These are phyloP conservation scores for Chrysemys picta DNA, from an alignment of 2,113 vertebrate genomes.

Conservation along the genomic window DNA sequence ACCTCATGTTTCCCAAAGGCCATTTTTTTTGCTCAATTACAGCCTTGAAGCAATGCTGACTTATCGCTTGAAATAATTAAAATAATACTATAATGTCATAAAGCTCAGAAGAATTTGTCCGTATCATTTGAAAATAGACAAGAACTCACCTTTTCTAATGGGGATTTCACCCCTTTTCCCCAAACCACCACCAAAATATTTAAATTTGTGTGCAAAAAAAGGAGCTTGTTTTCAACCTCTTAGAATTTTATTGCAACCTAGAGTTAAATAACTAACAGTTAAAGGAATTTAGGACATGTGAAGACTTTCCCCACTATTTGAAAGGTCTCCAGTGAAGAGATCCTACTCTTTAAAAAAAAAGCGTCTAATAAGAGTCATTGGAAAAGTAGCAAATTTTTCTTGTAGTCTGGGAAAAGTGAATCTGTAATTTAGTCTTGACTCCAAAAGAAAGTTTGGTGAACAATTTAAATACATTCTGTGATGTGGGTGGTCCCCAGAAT, in stretches of 20 bases:
- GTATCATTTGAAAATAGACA: slow-evolving; percentile 4
- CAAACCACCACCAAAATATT: neutral
- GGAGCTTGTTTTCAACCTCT: neutral
- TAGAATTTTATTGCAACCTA: neutral
- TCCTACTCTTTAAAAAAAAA: slow-evolving; percentile 6
- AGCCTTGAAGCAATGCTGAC: slow-evolving; percentile 48
- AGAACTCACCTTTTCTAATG: slow-evolving; percentile 19
- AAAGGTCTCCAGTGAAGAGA: slow-evolving; percentile 4
- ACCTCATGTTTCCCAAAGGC: slow-evolving; percentile 46
- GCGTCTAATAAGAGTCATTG: neutral
- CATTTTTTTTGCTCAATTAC: slow-evolving; percentile 27
- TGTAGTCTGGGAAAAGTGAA: slow-evolving; percentile 7
- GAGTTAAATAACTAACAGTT: slow-evolving; percentile 6
- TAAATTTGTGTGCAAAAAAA: slow-evolving; percentile 9
- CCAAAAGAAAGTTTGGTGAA: slow-evolving; percentile 41
- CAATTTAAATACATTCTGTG: slow-evolving; percentile 57
- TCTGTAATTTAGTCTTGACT: slow-evolving; percentile 15
- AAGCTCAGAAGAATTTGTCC: slow-evolving; percentile 5
- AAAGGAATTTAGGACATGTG: neutral
- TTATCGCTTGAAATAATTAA: slow-evolving; percentile 62
- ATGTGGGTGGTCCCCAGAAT: slow-evolving; percentile 48
- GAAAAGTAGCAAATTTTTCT: slow-evolving; percentile 45
- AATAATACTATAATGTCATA: slow-evolving; percentile 42
- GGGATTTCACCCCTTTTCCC: neutral
- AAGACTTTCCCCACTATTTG: slow-evolving; percentile 15